phyloP scores from a whole-genome alignment of 2,113 vertebrate genomes.

The Pelmatolapia mariae region DNA sequence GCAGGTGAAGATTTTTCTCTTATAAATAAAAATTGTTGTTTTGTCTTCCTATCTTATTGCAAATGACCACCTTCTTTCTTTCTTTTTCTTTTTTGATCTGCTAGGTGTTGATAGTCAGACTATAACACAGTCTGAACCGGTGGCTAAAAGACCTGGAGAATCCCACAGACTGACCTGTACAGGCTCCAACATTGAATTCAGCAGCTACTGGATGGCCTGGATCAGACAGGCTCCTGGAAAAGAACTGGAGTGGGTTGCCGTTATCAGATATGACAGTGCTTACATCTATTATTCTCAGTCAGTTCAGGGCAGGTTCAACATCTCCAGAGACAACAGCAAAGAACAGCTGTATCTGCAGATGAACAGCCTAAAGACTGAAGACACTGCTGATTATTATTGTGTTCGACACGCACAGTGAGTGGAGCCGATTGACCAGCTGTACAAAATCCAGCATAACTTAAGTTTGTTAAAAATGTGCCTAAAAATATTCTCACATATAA shows the following conservation, averaged over 20 bases:
- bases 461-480: background rate
- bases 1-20: background rate
- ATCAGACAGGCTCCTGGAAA: accelerated
- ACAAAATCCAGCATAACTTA: background rate
- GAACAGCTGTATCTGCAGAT: background rate
- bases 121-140: too few relatives aligned
- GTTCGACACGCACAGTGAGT: accelerated
- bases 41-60: background rate
- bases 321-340: too few relatives aligned
- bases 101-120: background rate
- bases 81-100: background rate
- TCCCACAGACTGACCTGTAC: background rate
- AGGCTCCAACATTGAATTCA: background rate
- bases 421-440: accelerated
- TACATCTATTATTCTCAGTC: background rate
- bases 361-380: background rate
- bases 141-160: accelerated
- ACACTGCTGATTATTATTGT: background rate
- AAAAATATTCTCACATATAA: background rate
- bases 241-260: background rate
- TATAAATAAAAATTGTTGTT: background rate
- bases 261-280: accelerated
- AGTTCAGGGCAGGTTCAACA: background rate
- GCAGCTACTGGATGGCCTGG: accelerated
- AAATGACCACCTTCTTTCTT: too few relatives aligned